phyloP scores from a whole-genome alignment of 2,888 invertebrate species.

The Cremastinae sp. region DNA sequence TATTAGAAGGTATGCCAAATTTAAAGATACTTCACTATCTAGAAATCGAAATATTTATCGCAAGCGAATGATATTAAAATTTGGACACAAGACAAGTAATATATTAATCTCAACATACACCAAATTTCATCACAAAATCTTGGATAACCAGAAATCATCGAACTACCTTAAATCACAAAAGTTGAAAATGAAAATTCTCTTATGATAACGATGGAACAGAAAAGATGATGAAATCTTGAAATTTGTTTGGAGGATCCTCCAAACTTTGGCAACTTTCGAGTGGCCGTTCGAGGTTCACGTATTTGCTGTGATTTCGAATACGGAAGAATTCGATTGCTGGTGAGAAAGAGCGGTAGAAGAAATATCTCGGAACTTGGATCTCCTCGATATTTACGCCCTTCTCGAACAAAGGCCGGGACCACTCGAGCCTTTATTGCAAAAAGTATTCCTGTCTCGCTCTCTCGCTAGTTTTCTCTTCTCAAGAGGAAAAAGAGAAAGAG shows the following conservation, averaged over 20 bases:
- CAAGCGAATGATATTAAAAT: too few species aligned
- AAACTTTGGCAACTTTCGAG: constrained; percentile 40
- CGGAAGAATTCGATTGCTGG: background rate
- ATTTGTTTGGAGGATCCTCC: constrained; percentile 3
- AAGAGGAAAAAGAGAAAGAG: background rate
- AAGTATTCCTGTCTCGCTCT: constrained; percentile 31
- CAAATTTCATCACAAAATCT: too few species aligned
- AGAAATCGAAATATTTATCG: too few species aligned
- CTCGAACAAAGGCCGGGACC: constrained; percentile 11
- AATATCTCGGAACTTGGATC: background rate
- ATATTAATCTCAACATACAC: too few species aligned
- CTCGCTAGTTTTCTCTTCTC: background rate
- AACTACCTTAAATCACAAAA: background rate
- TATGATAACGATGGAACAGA: background rate
- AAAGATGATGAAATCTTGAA: background rate
- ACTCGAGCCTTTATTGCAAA: constrained; percentile 53
- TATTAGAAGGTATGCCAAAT: too few species aligned
- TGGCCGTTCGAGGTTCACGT: background rate
- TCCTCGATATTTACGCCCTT: constrained; percentile 8
- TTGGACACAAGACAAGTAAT: too few species aligned
- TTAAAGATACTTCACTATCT: too few species aligned
- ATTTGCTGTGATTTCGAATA: constrained; percentile 18
- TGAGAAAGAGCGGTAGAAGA: background rate
- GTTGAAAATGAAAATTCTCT: too few species aligned
- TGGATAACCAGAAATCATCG: too few species aligned